phyloP scores from a whole-genome alignment of 2,888 invertebrate species.

The Drosophila mimetica region DNA sequence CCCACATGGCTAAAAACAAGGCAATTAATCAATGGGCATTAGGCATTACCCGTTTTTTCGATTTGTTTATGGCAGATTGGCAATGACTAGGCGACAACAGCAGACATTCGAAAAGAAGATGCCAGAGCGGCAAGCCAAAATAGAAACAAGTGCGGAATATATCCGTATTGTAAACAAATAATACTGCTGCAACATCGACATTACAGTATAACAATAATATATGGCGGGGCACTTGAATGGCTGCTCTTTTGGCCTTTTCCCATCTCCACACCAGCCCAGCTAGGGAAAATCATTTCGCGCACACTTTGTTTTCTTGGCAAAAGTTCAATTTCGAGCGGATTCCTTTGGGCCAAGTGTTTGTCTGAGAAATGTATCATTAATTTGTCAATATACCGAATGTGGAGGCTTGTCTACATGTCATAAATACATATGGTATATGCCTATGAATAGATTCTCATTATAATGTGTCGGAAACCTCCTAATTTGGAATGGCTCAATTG shows the following conservation, averaged over 20 bases:
- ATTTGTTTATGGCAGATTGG: constrained; percentile 31
- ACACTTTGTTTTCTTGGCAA: constrained; percentile 46
- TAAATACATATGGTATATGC: constrained; percentile 10
- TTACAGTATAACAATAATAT: constrained; percentile 37
- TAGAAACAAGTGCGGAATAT: constrained; percentile 34
- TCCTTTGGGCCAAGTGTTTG: constrained; percentile 27
- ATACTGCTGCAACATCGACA: background rate
- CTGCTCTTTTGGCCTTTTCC: constrained; percentile 23
- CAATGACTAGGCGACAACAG: constrained; percentile 22
- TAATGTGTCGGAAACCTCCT: constrained; percentile 16
- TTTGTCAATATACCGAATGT: constrained; percentile 27
- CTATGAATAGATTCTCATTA: constrained; percentile 29
- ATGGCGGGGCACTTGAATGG: constrained; percentile 32
- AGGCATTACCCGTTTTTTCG: constrained; percentile 12
- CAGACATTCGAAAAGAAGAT: constrained; percentile 14
- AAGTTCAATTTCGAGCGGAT: constrained; percentile 36
- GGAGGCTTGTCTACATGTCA: constrained; percentile 36
- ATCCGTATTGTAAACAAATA: constrained; percentile 36
- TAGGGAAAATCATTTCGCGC: constrained; percentile 32
- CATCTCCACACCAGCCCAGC: background rate
- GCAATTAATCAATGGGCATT: constrained; percentile 55
- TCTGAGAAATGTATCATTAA: constrained; percentile 40
- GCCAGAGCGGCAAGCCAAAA: constrained; percentile 33
- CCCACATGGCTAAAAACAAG: constrained; percentile 64
- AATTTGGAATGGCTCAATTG: constrained; percentile 31